A percentile compares a stretch with the other conserved stretches of the same genome.
These are phyloP conservation scores for Heteractis magnifica DNA, from an alignment of 92 coral and sea anemone species.

Conservation along the genomic window DNA sequence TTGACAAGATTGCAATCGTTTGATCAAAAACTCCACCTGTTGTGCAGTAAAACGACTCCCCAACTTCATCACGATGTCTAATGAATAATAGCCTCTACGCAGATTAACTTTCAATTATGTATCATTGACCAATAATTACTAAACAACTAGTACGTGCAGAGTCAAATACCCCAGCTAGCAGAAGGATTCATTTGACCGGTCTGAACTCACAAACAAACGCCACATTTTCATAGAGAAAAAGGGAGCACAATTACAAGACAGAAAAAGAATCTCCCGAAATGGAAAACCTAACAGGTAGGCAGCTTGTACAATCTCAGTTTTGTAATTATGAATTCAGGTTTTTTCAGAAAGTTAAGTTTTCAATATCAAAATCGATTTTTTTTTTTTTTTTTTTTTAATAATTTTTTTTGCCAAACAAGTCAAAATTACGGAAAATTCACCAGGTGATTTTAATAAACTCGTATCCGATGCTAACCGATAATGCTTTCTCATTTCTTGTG, in stretches of 20 bases:
- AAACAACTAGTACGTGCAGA: not conserved
- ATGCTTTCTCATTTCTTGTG: not conserved
- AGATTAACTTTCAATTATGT: slow-evolving; percentile 47
- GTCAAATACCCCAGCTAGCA: not conserved
- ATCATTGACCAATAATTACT: slow-evolving; percentile 36
- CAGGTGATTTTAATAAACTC: not conserved
- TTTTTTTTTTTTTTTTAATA: too few relatives aligned
- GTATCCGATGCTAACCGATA: not conserved
- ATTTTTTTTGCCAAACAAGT: too few relatives aligned
- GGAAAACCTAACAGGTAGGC: too few relatives aligned
- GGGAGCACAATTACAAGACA: too few relatives aligned
- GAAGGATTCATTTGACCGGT: not conserved
- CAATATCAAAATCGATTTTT: too few relatives aligned
- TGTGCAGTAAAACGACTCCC: not conserved
- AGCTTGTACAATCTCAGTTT: too few relatives aligned
- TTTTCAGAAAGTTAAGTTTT: too few relatives aligned
- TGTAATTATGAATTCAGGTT: too few relatives aligned
- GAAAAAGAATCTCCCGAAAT: too few relatives aligned
- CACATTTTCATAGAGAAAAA: not conserved
- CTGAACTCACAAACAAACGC: not conserved
- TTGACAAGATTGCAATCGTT: slow-evolving; percentile 7
- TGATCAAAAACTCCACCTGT: slow-evolving; percentile 8
- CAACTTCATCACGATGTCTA: slow-evolving; percentile 2
- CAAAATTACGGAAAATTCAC: not conserved
- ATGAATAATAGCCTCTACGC: slow-evolving; percentile 26